Percentiles rank a stretch among this genome's conserved stretches.
Evolutionary conservation across 2,797 vertebrate genomes (phyloP).

Genomic region (Anniella stebbinsi): DNA sequence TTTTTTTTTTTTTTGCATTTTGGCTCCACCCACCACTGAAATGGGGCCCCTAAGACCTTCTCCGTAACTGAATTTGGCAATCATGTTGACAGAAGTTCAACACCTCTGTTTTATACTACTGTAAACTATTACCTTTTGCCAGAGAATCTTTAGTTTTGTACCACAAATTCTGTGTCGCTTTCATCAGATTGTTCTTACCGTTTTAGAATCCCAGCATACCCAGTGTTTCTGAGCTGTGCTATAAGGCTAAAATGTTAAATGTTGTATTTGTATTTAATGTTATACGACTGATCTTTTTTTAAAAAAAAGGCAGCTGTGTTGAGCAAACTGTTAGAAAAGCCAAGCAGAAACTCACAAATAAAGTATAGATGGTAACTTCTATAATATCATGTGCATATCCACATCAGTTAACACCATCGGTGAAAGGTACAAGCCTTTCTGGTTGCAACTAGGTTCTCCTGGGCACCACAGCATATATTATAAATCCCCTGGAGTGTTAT

Average conservation of each 20-base stretch:
- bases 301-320: background rate
- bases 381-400: no score
- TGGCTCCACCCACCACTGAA: no score
- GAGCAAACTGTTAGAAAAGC: background rate
- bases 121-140: background rate
- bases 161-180: background rate
- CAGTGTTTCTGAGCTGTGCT: background rate
- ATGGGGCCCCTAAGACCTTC: no score
- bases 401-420: no score
- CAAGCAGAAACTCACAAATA: background rate
- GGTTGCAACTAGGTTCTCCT: background rate
- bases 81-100: no score
- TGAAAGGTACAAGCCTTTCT: background rate
- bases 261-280: background rate
- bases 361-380: no score
- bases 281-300: background rate
- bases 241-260: background rate
- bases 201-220: no score
- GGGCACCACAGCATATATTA: no score
- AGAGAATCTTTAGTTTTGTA: background rate
- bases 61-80: no score
- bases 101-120: background rate
- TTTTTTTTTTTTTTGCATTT: no score
- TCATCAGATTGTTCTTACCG: no score
- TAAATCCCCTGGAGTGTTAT: background rate